phyloP scores from a whole-genome alignment of 1,140 invertebrate genomes.

The Matsumurasca onukii region DNA sequence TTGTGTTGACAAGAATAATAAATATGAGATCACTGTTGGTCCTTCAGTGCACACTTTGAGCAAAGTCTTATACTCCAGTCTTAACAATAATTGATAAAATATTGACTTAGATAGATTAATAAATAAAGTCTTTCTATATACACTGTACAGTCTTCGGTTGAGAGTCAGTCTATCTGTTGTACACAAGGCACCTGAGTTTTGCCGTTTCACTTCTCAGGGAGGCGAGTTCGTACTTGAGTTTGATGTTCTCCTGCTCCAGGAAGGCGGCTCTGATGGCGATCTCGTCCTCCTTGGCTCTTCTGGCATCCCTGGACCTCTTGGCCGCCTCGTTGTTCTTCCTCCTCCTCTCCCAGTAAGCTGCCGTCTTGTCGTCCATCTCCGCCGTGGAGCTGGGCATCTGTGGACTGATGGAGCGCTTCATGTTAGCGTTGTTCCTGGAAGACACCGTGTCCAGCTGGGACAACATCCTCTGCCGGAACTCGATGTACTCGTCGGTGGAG shows the following conservation, averaged over 20 bases:
- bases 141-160: too few species aligned
- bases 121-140: background rate
- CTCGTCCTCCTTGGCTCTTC: slow-evolving; percentile 89
- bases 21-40: too few species aligned
- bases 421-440: slow-evolving; percentile 25
- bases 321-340: slow-evolving; percentile 95
- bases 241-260: slow-evolving; percentile 59
- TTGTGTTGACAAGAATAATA: too few species aligned
- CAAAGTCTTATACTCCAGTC: too few species aligned
- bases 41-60: too few species aligned
- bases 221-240: slow-evolving; percentile 49
- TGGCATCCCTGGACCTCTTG: slow-evolving; percentile 87
- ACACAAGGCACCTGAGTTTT: slow-evolving; percentile 36
- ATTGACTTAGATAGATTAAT: background rate
- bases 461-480: slow-evolving; percentile 65
- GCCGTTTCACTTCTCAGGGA: slow-evolving; percentile 55
- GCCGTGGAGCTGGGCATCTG: slow-evolving; percentile 31
- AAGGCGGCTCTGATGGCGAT: slow-evolving; percentile 85
- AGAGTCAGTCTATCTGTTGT: slow-evolving; percentile 29
- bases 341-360: slow-evolving; percentile 82
- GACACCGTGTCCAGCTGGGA: slow-evolving; percentile 61
- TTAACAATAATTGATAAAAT: too few species aligned
- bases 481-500: slow-evolving; percentile 60
- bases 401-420: slow-evolving; percentile 33
- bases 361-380: slow-evolving; percentile 63